Base-by-base conservation (phyloP, 2,888 invertebrate genomes). In the Euphydryas editha region DNA sequence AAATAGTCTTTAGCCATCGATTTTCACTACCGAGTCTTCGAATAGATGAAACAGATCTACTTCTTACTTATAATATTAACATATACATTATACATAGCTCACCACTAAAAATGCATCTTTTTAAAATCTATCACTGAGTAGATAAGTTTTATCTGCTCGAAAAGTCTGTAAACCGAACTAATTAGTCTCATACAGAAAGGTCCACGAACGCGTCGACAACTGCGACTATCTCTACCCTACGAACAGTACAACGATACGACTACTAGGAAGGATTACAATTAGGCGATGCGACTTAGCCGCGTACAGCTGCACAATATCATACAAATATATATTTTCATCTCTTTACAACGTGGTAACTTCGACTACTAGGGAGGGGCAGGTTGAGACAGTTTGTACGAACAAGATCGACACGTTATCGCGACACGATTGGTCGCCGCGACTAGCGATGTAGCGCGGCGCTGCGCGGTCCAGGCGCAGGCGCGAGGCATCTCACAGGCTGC, bases 21-120 rank as follows among this genome's bases (percentile, higher is more conserved):
- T 88, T 87, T 87, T 84, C 83, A 85, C 84, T 80, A 85, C 80
- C 81, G 90, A 91, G 78, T 92, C 92, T 92, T 92, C 92, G 92
- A 92, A 90, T 83, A 92, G 92, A 92, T 92, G 88, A 92, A 92
- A 92, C 92, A 88, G 88, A 91, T 92, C 92, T 89, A 91, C 90
- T 84, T 78, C 81, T 81, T 85, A 88, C 84, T 84, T 86, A 87
- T 75, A 79, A 76, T 72, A 81, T 85, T 82, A n/a, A 88, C 84
- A 86, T 82, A 81, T 84, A 92, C 88, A 88, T 83, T 75, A 75
- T 68, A 90, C 83, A 88, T 87, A 90, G 88, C 76, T 90, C 90
- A 85, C 78, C 90, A 91, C 91, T 92, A 92, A 87, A 92, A 92
- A 92, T 92, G 92, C 92, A 92, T 88, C 85, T 86, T 80, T 87